Evolutionary conservation across 2,797 vertebrate species (phyloP).

Genomic region (Hippopotamyrus pictus): DNA sequence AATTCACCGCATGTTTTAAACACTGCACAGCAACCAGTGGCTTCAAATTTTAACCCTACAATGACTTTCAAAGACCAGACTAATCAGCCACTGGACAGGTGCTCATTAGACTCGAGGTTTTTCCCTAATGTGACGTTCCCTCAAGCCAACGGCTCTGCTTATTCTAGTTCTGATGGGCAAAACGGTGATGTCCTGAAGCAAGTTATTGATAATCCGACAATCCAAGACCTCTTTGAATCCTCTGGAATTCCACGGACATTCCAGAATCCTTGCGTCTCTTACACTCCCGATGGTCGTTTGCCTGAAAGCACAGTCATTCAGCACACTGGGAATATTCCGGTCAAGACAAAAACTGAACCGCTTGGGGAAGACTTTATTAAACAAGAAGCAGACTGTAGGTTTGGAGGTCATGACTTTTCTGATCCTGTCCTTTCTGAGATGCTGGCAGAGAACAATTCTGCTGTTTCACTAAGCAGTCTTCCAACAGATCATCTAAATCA

Average conservation of each 20-base stretch:
- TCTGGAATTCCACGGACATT: constrained; percentile 56
- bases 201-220: constrained; percentile 70
- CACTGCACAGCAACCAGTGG: constrained; percentile 55
- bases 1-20: constrained; percentile 75
- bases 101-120: constrained; percentile 54
- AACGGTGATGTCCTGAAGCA: constrained; percentile 75
- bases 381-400: constrained; percentile 49
- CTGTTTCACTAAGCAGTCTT: constrained; percentile 55
- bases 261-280: constrained; percentile 43
- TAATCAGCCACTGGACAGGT: constrained; percentile 61
- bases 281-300: constrained; percentile 37
- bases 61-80: constrained; percentile 65
- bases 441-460: constrained; percentile 55
- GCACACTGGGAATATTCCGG: constrained; percentile 56
- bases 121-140: constrained; percentile 63
- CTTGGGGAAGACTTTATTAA: constrained; percentile 59
- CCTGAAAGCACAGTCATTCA: constrained; percentile 61
- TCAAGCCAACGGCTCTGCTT: constrained; percentile 55
- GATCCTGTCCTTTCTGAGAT: constrained; percentile 61
- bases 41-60: constrained; percentile 58
- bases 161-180: constrained; percentile 53
- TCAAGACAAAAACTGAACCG: constrained; percentile 47
- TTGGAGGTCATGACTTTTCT: constrained; percentile 55
- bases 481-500: constrained; percentile 55
- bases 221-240: constrained; percentile 65